Conservation (phyloP, 2,113 vertebrate species). For the Gavialis gangeticus region DNA sequence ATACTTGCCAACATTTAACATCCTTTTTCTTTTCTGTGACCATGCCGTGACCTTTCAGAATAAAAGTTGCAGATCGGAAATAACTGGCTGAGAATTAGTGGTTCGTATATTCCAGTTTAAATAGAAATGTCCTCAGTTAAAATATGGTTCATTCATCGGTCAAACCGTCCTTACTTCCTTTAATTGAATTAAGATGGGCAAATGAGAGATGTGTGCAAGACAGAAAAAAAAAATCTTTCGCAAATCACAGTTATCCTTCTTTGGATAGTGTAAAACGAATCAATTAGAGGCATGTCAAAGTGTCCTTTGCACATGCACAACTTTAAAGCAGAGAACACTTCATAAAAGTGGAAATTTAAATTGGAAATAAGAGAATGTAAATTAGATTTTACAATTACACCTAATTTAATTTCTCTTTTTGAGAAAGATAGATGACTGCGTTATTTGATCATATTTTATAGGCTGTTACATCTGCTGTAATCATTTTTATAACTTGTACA, state of each 20-base stretch:
- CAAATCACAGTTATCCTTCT: slow-evolving; percentile 79
- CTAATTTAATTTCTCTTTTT: slow-evolving; percentile 68
- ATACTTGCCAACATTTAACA: slow-evolving; percentile 64
- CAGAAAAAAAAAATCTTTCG: slow-evolving; percentile 75
- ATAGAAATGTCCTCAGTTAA: slow-evolving; percentile 91
- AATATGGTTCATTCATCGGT: slow-evolving; percentile 95
- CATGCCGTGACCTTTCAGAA: slow-evolving; percentile 82
- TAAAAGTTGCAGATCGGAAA: slow-evolving; percentile 85
- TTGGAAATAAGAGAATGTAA: slow-evolving; percentile 59
- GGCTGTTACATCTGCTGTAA: slow-evolving; percentile 40
- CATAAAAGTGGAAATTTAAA: slow-evolving; percentile 71
- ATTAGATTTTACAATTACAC: slow-evolving; percentile 69
- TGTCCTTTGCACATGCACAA: slow-evolving; percentile 68
- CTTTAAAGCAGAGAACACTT: slow-evolving; percentile 61
- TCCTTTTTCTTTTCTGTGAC: slow-evolving; percentile 75
- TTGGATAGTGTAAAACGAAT: slow-evolving; percentile 83
- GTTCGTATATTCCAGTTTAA: slow-evolving; percentile 85
- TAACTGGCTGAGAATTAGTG: slow-evolving; percentile 86
- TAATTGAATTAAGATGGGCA: slow-evolving; percentile 99
- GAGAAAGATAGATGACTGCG: slow-evolving; percentile 45
- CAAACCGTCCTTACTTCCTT: slow-evolving; percentile 94
- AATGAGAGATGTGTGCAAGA: slow-evolving; percentile 92
- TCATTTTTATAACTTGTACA: slow-evolving; percentile 34
- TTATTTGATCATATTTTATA: slow-evolving; percentile 61
- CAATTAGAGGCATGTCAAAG: slow-evolving; percentile 82